Percentiles rank a stretch among this genome's conserved stretches.
phyloP scores from a whole-genome alignment of 2,888 invertebrate species.

The Cosmopolites sordidus region DNA sequence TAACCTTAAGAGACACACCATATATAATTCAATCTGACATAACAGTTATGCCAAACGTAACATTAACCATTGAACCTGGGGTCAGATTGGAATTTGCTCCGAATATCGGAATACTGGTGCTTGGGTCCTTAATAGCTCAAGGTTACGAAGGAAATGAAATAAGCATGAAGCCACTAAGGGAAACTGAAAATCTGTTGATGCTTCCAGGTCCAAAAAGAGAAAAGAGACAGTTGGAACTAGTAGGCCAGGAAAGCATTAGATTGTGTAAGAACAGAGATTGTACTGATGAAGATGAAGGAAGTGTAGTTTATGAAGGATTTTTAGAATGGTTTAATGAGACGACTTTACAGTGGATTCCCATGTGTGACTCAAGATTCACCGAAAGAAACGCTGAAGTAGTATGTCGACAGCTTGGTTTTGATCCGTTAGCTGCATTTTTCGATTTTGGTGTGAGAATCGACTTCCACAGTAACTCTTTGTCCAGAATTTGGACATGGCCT shows the following conservation, averaged over 20 bases:
- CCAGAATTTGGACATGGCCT: slow-evolving; percentile 90
- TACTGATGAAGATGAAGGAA: slow-evolving; percentile 54
- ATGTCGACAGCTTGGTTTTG: slow-evolving; percentile 87
- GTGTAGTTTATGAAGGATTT: slow-evolving; percentile 71
- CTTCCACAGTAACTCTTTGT: slow-evolving; percentile 81
- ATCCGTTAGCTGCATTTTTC: slow-evolving; percentile 84
- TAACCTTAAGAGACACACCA: slow-evolving; percentile 59
- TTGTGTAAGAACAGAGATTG: slow-evolving; percentile 76
- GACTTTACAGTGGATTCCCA: slow-evolving; percentile 92
- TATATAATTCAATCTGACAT: slow-evolving; percentile 84
- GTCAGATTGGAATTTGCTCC: slow-evolving; percentile 91
- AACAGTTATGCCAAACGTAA: slow-evolving; percentile 93
- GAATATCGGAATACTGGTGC: slow-evolving; percentile 89
- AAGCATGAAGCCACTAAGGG: slow-evolving; percentile 64
- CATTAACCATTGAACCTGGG: slow-evolving; percentile 81
- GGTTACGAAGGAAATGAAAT: slow-evolving; percentile 75
- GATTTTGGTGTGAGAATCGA: slow-evolving; percentile 81
- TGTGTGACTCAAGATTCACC: slow-evolving; percentile 89
- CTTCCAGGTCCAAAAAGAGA: slow-evolving; percentile 25
- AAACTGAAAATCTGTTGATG: slow-evolving; percentile 39
- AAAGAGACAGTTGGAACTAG: slow-evolving; percentile 48
- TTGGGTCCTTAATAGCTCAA: slow-evolving; percentile 77
- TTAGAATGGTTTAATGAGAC: slow-evolving; percentile 93
- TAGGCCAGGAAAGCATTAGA: slow-evolving; percentile 58
- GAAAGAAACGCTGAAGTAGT: slow-evolving; percentile 96